These are phyloP conservation scores for Leuctra nigra DNA, from an alignment of 2,888 invertebrate species.

Conservation along the genomic window DNA sequence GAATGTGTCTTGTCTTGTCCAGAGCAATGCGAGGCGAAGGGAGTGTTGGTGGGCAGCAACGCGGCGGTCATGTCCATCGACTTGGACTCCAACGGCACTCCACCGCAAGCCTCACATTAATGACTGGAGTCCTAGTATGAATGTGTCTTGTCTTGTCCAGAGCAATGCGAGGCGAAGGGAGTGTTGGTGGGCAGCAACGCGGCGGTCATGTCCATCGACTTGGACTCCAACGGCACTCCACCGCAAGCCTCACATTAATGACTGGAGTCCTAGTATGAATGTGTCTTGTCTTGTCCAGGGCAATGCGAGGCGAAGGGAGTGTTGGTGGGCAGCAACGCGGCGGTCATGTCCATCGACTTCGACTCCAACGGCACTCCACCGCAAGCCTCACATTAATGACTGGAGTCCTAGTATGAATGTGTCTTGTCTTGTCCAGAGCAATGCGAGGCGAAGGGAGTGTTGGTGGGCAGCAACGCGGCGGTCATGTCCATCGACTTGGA, in stretches of 20 bases:
- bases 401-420: too few relatives aligned
- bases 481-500: constrained; percentile 97
- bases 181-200: constrained; percentile 90
- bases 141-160: too few relatives aligned
- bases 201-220: constrained; percentile 92
- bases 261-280: too few relatives aligned
- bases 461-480: constrained; percentile 91
- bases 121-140: too few relatives aligned
- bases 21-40: constrained; percentile 58
- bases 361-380: constrained; percentile 83
- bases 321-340: constrained; percentile 90
- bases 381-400: too few relatives aligned
- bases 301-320: constrained; percentile 64
- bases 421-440: constrained; percentile 35
- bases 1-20: too few relatives aligned
- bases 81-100: constrained; percentile 84
- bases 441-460: constrained; percentile 65
- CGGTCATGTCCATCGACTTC: constrained; percentile 93
- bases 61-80: constrained; percentile 94
- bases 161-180: constrained; percentile 60
- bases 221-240: constrained; percentile 83
- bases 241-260: too few relatives aligned
- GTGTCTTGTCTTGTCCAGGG: constrained; percentile 43
- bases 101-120: too few relatives aligned
- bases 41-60: constrained; percentile 86